Conservation (phyloP, 2,113 vertebrate genomes). For the Microtus montanus region DNA sequence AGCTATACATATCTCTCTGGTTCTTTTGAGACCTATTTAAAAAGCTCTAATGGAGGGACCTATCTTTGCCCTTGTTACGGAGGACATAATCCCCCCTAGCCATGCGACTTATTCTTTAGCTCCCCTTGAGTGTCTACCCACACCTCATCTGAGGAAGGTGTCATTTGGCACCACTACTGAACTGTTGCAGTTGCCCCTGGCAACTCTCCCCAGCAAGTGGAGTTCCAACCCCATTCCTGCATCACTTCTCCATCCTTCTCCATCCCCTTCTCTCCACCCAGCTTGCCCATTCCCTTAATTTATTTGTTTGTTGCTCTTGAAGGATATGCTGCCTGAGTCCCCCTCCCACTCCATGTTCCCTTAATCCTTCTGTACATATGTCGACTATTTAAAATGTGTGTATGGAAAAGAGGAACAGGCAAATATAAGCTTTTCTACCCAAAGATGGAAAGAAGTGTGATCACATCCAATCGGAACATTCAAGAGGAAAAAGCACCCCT, state of each 20-base stretch:
- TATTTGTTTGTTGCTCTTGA: neutral
- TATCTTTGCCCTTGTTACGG: neutral
- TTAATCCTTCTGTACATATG: neutral
- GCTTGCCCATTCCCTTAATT: neutral
- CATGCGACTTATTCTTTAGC: neutral
- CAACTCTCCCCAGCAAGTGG: neutral
- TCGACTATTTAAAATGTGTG: neutral
- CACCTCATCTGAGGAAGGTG: neutral
- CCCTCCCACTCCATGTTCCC: neutral
- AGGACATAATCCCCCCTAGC: neutral
- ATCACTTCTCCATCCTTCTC: neutral
- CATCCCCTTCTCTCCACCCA: neutral
- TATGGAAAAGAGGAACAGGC: neutral
- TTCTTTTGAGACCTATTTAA: neutral
- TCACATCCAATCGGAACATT: neutral
- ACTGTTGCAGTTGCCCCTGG: neutral
- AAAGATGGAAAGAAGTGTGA: neutral
- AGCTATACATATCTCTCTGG: neutral
- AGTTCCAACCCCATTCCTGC: too few relatives aligned
- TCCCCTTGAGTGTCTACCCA: neutral
- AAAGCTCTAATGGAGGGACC: neutral
- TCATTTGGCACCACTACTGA: too few relatives aligned
- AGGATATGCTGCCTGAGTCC: neutral
- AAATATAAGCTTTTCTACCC: neutral
- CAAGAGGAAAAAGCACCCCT: neutral